Conservation (phyloP, 2,797 vertebrate species). For the Xerus rutilus region DNA sequence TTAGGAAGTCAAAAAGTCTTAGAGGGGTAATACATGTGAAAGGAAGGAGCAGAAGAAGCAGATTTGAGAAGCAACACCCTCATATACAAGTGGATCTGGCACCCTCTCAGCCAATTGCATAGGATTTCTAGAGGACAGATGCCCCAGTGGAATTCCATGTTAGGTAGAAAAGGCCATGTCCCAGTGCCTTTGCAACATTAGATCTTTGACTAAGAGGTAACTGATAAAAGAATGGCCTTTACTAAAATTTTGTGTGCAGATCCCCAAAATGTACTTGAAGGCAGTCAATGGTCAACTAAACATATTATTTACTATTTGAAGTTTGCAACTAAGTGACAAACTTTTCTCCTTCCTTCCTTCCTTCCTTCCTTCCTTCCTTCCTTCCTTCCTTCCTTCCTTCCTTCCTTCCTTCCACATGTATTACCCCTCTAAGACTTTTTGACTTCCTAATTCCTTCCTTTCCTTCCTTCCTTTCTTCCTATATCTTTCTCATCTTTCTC, state of each 20-base stretch:
- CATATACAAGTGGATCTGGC: neutral
- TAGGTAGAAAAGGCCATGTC: neutral
- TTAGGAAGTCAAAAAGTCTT: neutral
- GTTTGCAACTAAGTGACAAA: neutral
- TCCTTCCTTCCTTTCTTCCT: too few relatives aligned
- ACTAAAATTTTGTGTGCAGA: neutral
- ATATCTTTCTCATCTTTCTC: too few relatives aligned
- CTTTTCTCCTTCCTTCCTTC: too few relatives aligned
- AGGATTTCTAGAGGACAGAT: neutral
- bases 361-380: too few relatives aligned
- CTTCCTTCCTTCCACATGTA: too few relatives aligned
- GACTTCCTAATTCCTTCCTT: too few relatives aligned
- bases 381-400: too few relatives aligned
- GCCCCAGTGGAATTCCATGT: too few relatives aligned
- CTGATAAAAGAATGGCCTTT: neutral
- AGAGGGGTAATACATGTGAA: neutral
- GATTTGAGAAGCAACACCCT: neutral
- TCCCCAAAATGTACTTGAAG: neutral
- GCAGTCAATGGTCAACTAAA: neutral
- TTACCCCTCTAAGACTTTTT: too few relatives aligned
- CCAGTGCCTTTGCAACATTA: neutral
- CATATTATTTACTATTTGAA: neutral
- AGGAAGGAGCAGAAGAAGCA: neutral
- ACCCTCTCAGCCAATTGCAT: neutral
- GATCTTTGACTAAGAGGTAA: neutral